Evolutionary conservation across 2,888 invertebrate species (phyloP).

Genomic region (Nemapogon koenigi): DNA sequence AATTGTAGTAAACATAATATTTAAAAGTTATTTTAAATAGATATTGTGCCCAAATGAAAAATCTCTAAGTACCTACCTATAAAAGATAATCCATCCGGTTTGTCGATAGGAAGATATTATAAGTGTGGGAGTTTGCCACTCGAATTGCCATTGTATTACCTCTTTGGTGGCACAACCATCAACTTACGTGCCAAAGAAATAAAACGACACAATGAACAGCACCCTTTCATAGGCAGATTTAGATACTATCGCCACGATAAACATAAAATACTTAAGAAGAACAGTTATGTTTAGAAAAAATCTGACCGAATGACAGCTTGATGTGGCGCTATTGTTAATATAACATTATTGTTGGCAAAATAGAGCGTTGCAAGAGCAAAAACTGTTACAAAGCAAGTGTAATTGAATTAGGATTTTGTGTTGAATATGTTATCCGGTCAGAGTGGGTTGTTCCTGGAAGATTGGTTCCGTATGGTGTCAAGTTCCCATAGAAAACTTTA

Average conservation of each 20-base stretch:
- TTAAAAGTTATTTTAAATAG: too few relatives aligned
- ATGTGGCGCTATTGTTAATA: constrained; percentile 25
- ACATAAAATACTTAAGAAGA: constrained; percentile 15
- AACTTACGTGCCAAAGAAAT: constrained; percentile 24
- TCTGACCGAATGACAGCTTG: constrained; percentile 25
- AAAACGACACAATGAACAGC: constrained; percentile 39
- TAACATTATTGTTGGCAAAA: constrained; percentile 61
- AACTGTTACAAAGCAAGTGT: constrained; percentile 40
- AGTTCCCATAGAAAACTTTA: too few relatives aligned
- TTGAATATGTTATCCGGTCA: constrained; percentile 21
- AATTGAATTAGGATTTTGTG: constrained; percentile 51
- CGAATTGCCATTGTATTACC: constrained; percentile 25
- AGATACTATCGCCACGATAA: constrained; percentile 37
- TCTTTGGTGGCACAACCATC: constrained; percentile 41
- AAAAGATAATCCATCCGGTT: constrained; percentile 7
- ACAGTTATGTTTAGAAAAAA: constrained; percentile 24
- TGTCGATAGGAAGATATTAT: constrained; percentile 5
- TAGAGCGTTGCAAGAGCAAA: constrained; percentile 48
- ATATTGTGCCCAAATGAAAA: too few relatives aligned
- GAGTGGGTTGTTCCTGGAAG: too few relatives aligned
- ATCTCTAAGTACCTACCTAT: background rate
- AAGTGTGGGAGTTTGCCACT: constrained; percentile 1
- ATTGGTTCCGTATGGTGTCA: too few relatives aligned
- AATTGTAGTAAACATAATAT: too few relatives aligned
- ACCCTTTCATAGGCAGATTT: constrained; percentile 49